Evolutionary conservation across 2,888 invertebrate genomes (phyloP), one percentile per base, ranked within the genome.

Genomic region (Zygaena filipendulae): DNA sequence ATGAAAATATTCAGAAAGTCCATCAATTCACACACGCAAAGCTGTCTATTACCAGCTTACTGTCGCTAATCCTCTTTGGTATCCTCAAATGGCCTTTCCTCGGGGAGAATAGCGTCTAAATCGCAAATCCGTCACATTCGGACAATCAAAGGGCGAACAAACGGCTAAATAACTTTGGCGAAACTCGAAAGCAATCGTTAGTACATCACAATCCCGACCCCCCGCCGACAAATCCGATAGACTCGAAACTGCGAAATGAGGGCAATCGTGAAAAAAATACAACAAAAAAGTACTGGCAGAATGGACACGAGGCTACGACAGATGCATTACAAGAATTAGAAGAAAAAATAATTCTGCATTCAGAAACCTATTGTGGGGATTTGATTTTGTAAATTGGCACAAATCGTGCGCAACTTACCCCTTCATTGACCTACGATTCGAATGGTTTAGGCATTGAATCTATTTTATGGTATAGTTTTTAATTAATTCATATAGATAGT

Each of bases 171-270:
- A 53, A 54, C 45, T 52, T 52, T 60, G 59, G 62, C 60, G 59
- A 59, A 55, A 57, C 55, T 53, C 51, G 45, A 52, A 55, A 61
- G 63, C 61, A 61, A 61, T 70, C 63, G 70, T 70, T 68, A 68
- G 63, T 38, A 48, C 46, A 52, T 38, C 47, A 52, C 59, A 59
- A 54, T 48, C 47, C 51, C 53, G 69, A 60, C 67, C 72, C 68
- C 75, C 75, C 69, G 69, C 45, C 35, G 69, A 41, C 59, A 62
- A 69, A 74, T 62, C 67, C 59, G 72, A 71, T 71, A 66, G 72
- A 59, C 55, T 62, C 52, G 47, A 47, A 50, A 52, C 50, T 51
- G 49, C 47, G 45, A 60, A 63, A 61, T 52, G 51, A 56, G 47
- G n/a, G n/a, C n/a, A n/a, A n/a, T n/a, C 44, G 44, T 45, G 40